Evolutionary conservation across 64 coral and sea anemone species (phyloP).

Genomic region (Acropora tenuis): DNA sequence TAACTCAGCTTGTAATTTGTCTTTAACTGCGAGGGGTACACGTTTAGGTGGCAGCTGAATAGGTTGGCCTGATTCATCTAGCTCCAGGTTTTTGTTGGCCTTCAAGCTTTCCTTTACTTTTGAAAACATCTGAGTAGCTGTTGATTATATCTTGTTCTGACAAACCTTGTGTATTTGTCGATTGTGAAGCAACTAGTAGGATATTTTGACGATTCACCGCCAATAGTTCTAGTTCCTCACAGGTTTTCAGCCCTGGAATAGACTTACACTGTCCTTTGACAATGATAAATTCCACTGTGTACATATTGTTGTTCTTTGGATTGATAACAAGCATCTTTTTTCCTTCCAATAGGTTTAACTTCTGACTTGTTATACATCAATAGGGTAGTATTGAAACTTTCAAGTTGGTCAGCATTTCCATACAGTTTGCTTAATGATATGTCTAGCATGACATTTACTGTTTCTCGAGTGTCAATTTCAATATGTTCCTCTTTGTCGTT

Average conservation of each 20-base stretch:
- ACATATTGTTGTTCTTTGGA: slow-evolving; percentile 32
- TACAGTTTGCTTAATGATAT: too few species aligned
- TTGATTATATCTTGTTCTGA: background rate
- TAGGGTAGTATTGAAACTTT: too few species aligned
- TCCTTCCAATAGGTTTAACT: too few species aligned
- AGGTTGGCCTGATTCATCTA: slow-evolving; percentile 42
- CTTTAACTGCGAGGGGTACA: slow-evolving; percentile 52
- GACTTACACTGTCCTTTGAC: slow-evolving; percentile 26
- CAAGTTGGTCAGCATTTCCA: too few species aligned
- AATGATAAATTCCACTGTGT: background rate
- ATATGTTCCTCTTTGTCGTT: too few species aligned
- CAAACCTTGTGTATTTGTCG: background rate
- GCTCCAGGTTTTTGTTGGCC: slow-evolving; percentile 60
- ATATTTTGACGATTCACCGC: slow-evolving; percentile 56
- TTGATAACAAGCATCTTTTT: background rate
- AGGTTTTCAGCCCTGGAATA: slow-evolving; percentile 35
- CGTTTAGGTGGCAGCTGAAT: slow-evolving; percentile 38
- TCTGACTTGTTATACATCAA: too few species aligned
- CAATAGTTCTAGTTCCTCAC: slow-evolving; percentile 51
- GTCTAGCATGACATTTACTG: too few species aligned
- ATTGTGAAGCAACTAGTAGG: slow-evolving; percentile 3
- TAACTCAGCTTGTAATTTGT: slow-evolving; percentile 50
- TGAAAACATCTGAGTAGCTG: background rate
- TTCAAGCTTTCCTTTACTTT: slow-evolving; percentile 11
- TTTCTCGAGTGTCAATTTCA: too few species aligned